Percentiles rank a stretch among this genome's conserved stretches.
Evolutionary conservation across 2,113 vertebrate species (phyloP).

Genomic region (Spermophilus dauricus): DNA sequence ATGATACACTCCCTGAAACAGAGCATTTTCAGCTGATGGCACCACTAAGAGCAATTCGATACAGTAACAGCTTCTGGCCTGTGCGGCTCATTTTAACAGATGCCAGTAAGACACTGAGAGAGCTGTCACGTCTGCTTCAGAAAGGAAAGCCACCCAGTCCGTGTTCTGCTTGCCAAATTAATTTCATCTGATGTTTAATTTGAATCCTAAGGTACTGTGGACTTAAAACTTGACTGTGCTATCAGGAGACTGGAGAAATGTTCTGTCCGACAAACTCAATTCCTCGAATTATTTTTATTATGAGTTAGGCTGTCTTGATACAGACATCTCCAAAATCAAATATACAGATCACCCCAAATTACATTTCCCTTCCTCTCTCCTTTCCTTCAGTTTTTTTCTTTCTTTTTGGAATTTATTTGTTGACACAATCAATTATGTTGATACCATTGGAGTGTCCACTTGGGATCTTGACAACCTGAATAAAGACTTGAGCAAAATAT

Average conservation of each 20-base stretch:
- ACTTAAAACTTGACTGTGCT: slow-evolving; percentile 83
- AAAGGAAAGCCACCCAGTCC: slow-evolving; percentile 85
- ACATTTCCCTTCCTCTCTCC: neutral
- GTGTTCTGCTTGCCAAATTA: slow-evolving; percentile 87
- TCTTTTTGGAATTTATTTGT: neutral
- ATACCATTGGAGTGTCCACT: no score
- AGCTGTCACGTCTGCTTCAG: slow-evolving; percentile 87
- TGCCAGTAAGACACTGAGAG: slow-evolving; percentile 85
- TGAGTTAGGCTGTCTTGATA: slow-evolving; percentile 69
- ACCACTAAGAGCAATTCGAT: slow-evolving; percentile 83
- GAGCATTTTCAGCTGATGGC: slow-evolving; percentile 78
- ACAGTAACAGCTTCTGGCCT: slow-evolving; percentile 84
- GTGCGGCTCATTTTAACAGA: slow-evolving; percentile 84
- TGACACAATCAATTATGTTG: neutral
- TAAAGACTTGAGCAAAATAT: no score
- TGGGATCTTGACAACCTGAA: no score
- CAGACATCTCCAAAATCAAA: slow-evolving; percentile 62
- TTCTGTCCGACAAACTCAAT: slow-evolving; percentile 84
- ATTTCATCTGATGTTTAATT: slow-evolving; percentile 89
- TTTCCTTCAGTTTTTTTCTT: neutral
- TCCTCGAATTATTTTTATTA: slow-evolving; percentile 85
- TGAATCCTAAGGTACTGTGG: slow-evolving; percentile 88
- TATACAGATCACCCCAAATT: slow-evolving; percentile 42
- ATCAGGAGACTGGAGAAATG: slow-evolving; percentile 83
- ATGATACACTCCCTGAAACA: neutral